Evolutionary conservation across 2,797 vertebrate species (phyloP).

Genomic region (Catamblyrhynchus diadema): DNA sequence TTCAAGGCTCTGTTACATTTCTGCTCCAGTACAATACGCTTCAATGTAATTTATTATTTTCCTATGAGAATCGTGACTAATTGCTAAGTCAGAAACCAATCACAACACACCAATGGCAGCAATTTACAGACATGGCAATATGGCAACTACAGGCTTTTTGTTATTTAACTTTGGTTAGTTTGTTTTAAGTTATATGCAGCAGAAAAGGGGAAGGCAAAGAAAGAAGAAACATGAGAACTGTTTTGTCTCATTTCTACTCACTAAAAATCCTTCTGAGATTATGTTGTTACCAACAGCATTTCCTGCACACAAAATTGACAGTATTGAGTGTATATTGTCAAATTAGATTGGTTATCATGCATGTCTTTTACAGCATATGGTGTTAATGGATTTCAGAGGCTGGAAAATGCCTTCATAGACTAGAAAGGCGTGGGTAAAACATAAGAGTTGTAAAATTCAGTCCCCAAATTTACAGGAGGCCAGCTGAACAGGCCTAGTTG

Average conservation of each 20-base stretch:
- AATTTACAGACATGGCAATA: conserved; percentile 2
- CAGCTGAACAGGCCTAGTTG: neutral
- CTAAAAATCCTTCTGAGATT: conserved; percentile 15
- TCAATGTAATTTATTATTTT: neutral
- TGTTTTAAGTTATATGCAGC: neutral
- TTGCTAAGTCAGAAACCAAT: conserved; percentile 2
- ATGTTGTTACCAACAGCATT: conserved; percentile 11
- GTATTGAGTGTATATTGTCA: neutral
- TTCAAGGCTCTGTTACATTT: neutral
- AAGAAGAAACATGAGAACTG: neutral
- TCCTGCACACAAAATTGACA: neutral
- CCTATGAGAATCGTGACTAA: neutral
- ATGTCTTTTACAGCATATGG: neutral
- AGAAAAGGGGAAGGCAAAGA: neutral
- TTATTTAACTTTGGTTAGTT: conserved; percentile 25
- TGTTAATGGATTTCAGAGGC: neutral
- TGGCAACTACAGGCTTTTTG: neutral
- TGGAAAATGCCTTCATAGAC: neutral
- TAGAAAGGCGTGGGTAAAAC: neutral
- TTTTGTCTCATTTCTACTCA: conserved; percentile 33
- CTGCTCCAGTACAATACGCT: neutral
- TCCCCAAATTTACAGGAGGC: neutral
- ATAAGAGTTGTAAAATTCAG: neutral
- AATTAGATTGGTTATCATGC: neutral
- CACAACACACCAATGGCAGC: neutral